Evolutionary conservation across 2,113 vertebrate species (phyloP).

Genomic region (Gymnorhina tibicen): DNA sequence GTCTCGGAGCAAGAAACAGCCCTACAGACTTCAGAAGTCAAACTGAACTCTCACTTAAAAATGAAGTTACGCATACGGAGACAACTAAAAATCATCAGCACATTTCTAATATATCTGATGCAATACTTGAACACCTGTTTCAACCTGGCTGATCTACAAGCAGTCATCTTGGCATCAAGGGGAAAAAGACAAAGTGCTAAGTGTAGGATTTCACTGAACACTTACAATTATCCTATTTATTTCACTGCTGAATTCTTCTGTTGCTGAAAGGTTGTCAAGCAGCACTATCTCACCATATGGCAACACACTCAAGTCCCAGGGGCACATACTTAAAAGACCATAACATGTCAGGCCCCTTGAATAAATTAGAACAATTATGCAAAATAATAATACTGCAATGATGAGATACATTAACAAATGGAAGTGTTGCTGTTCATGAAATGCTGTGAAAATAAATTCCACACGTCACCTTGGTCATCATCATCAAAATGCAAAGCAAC

Average conservation of each 20-base stretch:
- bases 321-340: conserved; percentile 68
- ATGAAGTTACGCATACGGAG: background rate
- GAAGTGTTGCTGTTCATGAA: background rate
- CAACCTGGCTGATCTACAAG: background rate
- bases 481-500: conserved; percentile 18
- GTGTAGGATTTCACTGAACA: background rate
- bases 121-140: background rate
- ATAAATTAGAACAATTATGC: conserved; percentile 61
- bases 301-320: conserved; percentile 78
- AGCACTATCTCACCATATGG: conserved; percentile 72
- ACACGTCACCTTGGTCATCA: conserved; percentile 37
- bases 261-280: conserved; percentile 62
- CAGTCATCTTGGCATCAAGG: background rate
- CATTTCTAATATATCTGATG: background rate
- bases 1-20: background rate
- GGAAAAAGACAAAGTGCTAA: background rate
- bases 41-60: background rate
- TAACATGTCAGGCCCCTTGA: conserved; percentile 59
- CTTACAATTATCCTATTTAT: conserved; percentile 53
- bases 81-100: background rate
- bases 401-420: conserved; percentile 48
- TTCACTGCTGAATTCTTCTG: conserved; percentile 59
- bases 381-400: conserved; percentile 49
- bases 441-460: conserved; percentile 32
- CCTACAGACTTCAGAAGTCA: background rate